Evolutionary conservation across 2,113 vertebrate species (phyloP), one percentile per base, ranked within the genome.

Genomic region (Recurvirostra avosetta): DNA sequence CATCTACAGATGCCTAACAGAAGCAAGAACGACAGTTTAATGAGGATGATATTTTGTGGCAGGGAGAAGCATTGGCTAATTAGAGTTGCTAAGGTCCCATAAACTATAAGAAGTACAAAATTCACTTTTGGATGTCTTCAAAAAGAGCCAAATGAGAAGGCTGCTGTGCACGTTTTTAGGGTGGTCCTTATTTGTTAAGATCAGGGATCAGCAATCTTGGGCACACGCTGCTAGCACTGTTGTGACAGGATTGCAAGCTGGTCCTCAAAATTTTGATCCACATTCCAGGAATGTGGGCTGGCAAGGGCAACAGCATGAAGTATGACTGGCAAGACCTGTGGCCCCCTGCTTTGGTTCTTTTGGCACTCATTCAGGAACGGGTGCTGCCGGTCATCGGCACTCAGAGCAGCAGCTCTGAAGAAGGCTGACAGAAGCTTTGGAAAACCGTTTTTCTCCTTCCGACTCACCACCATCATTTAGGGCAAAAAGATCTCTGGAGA

Each of bases 331-430:
- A 58, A 87, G 50, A 32, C 12, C 14, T 0, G 0, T 16, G 19
- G 8, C 23, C 14, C 5, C 7, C 11, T 49, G 8, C 30, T 89
- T 43, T 49, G 11, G 18, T 21, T 52, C 12, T 45, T 83, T 8
- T 38, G 13, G 9, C 12, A 40, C 16, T 70, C 23, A 22, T 38
- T 78, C 16, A 49, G 27, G 45, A n/a, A 15, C 10, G 2, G 8
- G 14, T 40, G 16, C 8, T 12, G 6, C 26, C 36, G 30, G 16
- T 25, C 6, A n/a, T 0, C 2, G 15, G 7, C 65, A 8, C n/a
- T 38, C 1, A 0, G 50, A 67, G 5, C 17, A n/a, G 38, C 17
- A 72, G 20, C 34, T 65, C 38, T 66, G 50, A 78, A 8, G 9
- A 41, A 92, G 23, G 5, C 12, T 82, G 13, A 19, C 26, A 63